Conservation (phyloP, 2,113 vertebrate species). For the Neomonachus schauinslandi region DNA sequence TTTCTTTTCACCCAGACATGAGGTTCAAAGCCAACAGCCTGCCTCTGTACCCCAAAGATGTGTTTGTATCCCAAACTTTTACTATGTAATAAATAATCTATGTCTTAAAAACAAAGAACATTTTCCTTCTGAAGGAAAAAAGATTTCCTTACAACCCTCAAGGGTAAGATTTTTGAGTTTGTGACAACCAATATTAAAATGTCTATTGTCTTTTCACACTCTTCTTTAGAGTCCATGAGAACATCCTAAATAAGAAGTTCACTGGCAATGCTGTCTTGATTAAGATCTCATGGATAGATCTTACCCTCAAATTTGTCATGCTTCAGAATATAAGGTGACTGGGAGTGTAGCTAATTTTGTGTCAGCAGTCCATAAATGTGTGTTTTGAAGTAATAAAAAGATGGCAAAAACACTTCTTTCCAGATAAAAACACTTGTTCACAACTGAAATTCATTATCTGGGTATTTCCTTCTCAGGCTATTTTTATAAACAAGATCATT, state of each 20-base stretch:
- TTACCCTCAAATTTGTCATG: neutral
- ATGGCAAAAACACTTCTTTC: neutral
- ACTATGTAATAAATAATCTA: neutral
- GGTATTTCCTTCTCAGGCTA: neutral
- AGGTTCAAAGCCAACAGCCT: neutral
- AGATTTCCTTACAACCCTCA: slow-evolving; percentile 1
- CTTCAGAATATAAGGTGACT: neutral
- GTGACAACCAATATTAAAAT: slow-evolving; percentile 36
- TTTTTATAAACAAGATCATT: slow-evolving; percentile 48
- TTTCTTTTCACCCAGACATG: neutral
- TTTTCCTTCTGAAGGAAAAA: neutral
- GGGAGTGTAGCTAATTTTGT: slow-evolving; percentile 50
- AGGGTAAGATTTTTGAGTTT: neutral
- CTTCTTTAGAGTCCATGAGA: neutral
- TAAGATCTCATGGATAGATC: neutral
- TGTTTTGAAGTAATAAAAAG: slow-evolving; percentile 58
- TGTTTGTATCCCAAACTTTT: neutral
- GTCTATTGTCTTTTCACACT: neutral
- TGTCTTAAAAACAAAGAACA: neutral
- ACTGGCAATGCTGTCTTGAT: neutral
- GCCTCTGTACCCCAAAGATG: neutral
- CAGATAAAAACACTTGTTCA: slow-evolving; percentile 38
- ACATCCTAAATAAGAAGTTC: neutral
- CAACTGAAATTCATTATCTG: slow-evolving; percentile 16
- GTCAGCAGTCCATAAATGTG: slow-evolving; percentile 17